These are phyloP conservation scores for Tinea semifulvella DNA, from an alignment of 2,888 invertebrate species.

Conservation along the genomic window DNA sequence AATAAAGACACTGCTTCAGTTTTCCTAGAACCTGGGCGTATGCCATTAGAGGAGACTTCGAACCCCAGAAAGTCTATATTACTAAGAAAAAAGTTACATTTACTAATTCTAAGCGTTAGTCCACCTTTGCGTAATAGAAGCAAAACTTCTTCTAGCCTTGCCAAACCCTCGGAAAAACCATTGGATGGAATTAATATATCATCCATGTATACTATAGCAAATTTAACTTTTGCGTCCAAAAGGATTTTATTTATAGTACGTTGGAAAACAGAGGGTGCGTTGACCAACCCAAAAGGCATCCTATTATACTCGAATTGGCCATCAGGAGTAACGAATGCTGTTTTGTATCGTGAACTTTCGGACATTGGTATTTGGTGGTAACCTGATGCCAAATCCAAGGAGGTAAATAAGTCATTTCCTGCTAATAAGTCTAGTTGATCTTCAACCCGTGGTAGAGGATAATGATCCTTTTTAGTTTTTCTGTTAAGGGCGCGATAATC, in stretches of 20 bases:
- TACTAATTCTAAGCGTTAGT: slow-evolving; percentile 23
- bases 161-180: slow-evolving; percentile 19
- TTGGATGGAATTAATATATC: slow-evolving; percentile 18
- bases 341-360: slow-evolving; percentile 23
- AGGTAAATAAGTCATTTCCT: slow-evolving; percentile 23
- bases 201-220: slow-evolving; percentile 24
- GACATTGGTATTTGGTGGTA: slow-evolving; percentile 25
- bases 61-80: slow-evolving; percentile 24
- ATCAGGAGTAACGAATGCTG: slow-evolving; percentile 28
- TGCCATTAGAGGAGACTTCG: slow-evolving; percentile 20
- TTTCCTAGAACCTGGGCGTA: slow-evolving; percentile 21
- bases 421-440: slow-evolving; percentile 26
- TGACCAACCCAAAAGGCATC: slow-evolving; percentile 23
- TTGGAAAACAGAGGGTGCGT: slow-evolving; percentile 27
- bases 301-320: slow-evolving; percentile 26
- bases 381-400: slow-evolving; percentile 26
- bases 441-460: slow-evolving; percentile 26
- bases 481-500: slow-evolving; percentile 21
- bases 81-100: slow-evolving; percentile 25
- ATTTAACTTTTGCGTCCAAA: slow-evolving; percentile 18
- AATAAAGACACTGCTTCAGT: slow-evolving; percentile 19
- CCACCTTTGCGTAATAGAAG: slow-evolving; percentile 16
- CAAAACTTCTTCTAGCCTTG: slow-evolving; percentile 20
- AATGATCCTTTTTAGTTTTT: slow-evolving; percentile 20
- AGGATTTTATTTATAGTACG: slow-evolving; percentile 25